phyloP scores from a whole-genome alignment of 2,797 vertebrate genomes.

The Prionace glauca region DNA sequence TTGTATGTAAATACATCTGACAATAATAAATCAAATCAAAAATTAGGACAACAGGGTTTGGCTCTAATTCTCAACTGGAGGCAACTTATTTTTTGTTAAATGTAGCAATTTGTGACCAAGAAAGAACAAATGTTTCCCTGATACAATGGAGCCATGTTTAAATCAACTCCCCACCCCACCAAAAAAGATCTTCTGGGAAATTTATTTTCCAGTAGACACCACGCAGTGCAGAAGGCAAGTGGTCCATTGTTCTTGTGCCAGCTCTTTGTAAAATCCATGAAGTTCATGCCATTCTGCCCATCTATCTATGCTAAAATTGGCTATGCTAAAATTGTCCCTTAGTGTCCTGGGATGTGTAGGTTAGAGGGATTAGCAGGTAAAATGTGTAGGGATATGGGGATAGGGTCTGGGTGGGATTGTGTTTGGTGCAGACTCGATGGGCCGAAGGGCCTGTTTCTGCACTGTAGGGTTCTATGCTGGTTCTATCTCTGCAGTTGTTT shows the following conservation, averaged over 20 bases:
- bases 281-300: background rate
- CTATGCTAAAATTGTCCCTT: too few relatives aligned
- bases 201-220: background rate
- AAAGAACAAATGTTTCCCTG: background rate
- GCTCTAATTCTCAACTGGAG: background rate
- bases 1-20: too few relatives aligned
- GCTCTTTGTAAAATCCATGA: background rate
- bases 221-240: background rate
- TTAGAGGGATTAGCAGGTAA: too few relatives aligned
- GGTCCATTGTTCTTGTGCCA: background rate
- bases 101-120: background rate
- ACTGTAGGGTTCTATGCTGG: too few relatives aligned
- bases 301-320: too few relatives aligned
- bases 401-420: too few relatives aligned
- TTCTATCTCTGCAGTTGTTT: background rate
- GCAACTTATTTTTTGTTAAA: background rate
- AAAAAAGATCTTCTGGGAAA: background rate
- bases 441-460: too few relatives aligned
- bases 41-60: background rate
- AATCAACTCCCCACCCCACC: background rate
- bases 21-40: too few relatives aligned
- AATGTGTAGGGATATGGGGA: too few relatives aligned
- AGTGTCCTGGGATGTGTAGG: too few relatives aligned
- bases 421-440: too few relatives aligned
- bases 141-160: background rate